Evolutionary conservation across 2,888 invertebrate species (phyloP), one percentile per base, ranked within the genome.

Genomic region (Agrotis ipsilon): DNA sequence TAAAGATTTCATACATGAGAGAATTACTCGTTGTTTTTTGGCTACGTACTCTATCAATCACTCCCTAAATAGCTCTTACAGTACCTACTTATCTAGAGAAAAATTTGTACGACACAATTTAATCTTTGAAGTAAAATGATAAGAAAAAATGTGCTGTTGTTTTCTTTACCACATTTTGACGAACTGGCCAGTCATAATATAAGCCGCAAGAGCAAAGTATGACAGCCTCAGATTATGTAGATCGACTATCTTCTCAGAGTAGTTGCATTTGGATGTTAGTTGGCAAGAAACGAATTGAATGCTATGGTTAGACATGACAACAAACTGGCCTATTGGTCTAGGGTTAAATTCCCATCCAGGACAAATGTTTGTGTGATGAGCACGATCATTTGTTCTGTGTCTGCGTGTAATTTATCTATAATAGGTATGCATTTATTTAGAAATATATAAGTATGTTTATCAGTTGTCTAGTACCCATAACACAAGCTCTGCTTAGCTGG

Each of bases 21-120:
- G 72, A 75, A 66, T n/a, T 63, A 57, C 55, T 27, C 13, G 19
- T 19, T 68, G 48, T 61, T 69, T 54, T 68, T 80, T 63, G n/a
- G 58, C 16, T 45, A 24, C 4, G 13, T 46, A 54, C 21, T 58
- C 69, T n/a, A 80, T 80, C 83, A 68, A 80, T 83, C 75, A 73
- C 45, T 51, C 32, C 43, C 21, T 14, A 59, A 54, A 59, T 54
- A 46, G 3, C 18, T 67, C 13, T 43, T 39, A 39, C 21, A 52
- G 16, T 66, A 69, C 6, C 4, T 46, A 32, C 4, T 16, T 32
- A 52, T 11, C 13, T 24, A n/a, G n/a, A n/a, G 19, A 14, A 48
- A 18, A 48, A 43, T n/a, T 72, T 59, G 4, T 3, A 14, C 16
- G 5, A 19, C n/a, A 45, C 7, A n/a, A 45, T 13, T 5, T 54